phyloP scores from a whole-genome alignment of 2,113 vertebrate genomes.

The Podarcis cretensis region DNA sequence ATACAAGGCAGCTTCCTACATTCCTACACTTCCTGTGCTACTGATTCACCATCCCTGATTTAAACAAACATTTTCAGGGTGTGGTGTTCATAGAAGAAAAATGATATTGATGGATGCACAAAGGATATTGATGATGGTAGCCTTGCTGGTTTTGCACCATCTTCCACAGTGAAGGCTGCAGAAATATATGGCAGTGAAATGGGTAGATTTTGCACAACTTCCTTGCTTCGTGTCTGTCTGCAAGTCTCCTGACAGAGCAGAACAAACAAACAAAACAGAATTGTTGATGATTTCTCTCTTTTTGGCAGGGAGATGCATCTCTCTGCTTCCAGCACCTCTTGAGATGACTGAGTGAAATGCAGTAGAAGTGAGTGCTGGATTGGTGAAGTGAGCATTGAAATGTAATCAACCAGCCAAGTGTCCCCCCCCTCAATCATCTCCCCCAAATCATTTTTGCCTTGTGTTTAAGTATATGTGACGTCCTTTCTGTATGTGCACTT shows the following conservation, averaged over 20 bases:
- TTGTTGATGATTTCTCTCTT: not conserved
- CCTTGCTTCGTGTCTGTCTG: not conserved
- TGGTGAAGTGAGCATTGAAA: not conserved
- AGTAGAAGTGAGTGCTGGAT: not conserved
- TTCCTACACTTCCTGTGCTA: no score
- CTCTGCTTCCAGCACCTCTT: constrained; percentile 9
- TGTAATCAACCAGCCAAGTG: not conserved
- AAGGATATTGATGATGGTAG: no score
- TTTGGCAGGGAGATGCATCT: not conserved
- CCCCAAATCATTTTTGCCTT: not conserved
- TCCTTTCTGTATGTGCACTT: not conserved
- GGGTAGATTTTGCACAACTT: not conserved
- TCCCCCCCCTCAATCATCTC: not conserved
- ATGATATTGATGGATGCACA: no score
- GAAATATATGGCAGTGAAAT: no score
- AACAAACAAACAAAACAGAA: no score
- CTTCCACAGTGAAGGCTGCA: not conserved
- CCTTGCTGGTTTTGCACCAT: not conserved
- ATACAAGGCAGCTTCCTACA: no score
- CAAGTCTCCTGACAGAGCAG: not conserved
- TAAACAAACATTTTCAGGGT: no score
- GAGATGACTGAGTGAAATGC: not conserved
- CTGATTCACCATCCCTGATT: no score
- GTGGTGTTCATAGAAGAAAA: no score
- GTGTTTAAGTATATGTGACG: not conserved